Evolutionary conservation across 2,113 vertebrate species (phyloP).

Genomic region (Herpetotheres cachinnans): DNA sequence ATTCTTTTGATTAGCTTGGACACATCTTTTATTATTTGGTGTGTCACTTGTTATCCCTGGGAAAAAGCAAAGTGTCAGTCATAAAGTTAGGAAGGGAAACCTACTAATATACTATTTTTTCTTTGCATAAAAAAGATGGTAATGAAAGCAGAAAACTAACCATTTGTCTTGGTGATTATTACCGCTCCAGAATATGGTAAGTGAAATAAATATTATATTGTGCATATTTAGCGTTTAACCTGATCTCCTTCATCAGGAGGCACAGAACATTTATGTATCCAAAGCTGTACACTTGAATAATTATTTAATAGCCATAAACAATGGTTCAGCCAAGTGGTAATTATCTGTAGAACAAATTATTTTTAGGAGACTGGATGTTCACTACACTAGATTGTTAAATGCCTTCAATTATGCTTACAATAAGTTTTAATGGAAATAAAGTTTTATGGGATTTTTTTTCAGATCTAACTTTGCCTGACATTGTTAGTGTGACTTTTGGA

Average conservation of each 20-base stretch:
- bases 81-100: background rate
- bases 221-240: background rate
- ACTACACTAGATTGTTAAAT: background rate
- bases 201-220: background rate
- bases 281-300: background rate
- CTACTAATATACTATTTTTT: background rate
- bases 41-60: background rate
- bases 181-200: background rate
- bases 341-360: constrained; percentile 22
- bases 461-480: background rate
- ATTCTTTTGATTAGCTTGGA: background rate
- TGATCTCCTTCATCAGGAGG: background rate
- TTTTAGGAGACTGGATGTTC: background rate
- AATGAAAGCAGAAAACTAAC: background rate
- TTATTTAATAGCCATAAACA: constrained; percentile 37
- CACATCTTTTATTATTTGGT: background rate
- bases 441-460: background rate
- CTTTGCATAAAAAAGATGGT: background rate
- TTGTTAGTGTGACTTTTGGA: background rate
- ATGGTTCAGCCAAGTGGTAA: constrained; percentile 12
- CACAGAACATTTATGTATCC: background rate
- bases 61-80: background rate
- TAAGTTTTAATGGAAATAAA: background rate
- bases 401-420: background rate
- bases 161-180: background rate